Percentiles rank a stretch among this genome's conserved stretches.
These are phyloP conservation scores for Cyclargus thomasi DNA, from an alignment of 1,140 invertebrate species.

Conservation along the genomic window DNA sequence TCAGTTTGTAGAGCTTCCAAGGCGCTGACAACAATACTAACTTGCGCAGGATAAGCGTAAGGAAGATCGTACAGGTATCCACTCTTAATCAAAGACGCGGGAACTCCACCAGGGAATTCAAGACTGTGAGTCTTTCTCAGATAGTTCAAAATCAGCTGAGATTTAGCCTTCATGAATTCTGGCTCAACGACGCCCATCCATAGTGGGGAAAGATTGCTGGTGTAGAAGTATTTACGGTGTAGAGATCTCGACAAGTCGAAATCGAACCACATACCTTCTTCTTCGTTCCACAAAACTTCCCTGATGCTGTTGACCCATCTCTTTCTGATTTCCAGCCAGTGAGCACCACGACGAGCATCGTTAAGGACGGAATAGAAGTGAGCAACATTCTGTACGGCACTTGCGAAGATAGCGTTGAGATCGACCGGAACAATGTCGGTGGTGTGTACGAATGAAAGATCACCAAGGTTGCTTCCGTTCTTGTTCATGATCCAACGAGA, in stretches of 20 bases:
- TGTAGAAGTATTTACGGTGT: conserved; percentile 8
- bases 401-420: conserved; percentile 18
- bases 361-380: background rate
- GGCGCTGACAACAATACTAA: background rate
- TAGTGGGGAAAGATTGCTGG: background rate
- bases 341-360: background rate
- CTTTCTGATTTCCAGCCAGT: conserved; percentile 6
- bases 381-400: conserved; percentile 16
- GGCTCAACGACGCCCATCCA: conserved; percentile 8
- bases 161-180: conserved; percentile 2
- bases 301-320: conserved; percentile 3
- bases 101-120: conserved; percentile 9
- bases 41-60: background rate
- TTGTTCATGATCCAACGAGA: conserved; percentile 18
- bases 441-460: background rate
- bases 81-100: background rate
- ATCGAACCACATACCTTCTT: conserved; percentile 6
- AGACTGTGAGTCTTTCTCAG: background rate
- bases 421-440: conserved; percentile 17
- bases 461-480: conserved; percentile 13
- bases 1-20: background rate
- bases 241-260: background rate
- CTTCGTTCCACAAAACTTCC: conserved; percentile 1
- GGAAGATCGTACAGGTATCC: background rate
- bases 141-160: background rate